phyloP scores from a whole-genome alignment of 2,797 vertebrate species.

The Poecile montanus region DNA sequence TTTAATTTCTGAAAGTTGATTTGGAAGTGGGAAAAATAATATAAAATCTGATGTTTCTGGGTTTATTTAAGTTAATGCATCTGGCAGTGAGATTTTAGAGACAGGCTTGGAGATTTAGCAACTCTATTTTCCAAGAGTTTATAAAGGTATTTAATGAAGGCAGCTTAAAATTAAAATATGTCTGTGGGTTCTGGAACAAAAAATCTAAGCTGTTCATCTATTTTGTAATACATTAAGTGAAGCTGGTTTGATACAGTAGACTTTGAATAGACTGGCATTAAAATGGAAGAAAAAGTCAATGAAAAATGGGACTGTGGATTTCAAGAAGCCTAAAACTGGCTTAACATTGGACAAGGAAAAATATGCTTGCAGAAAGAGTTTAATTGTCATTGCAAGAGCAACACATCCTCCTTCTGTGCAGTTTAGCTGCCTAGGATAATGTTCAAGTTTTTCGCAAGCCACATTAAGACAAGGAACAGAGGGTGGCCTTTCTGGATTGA shows the following conservation, averaged over 20 bases:
- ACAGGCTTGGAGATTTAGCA: not conserved
- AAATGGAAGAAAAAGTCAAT: not conserved
- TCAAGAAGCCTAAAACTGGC: not conserved
- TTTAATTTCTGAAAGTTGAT: constrained; percentile 7
- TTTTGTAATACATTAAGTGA: not conserved
- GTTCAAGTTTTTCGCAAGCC: not conserved
- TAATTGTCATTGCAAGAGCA: not conserved
- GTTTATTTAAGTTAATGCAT: not conserved
- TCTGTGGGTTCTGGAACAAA: not conserved
- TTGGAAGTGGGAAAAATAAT: not conserved
- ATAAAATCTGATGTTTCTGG: not conserved
- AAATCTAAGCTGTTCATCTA: not conserved
- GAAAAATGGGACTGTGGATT: not conserved
- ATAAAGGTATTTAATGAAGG: not conserved
- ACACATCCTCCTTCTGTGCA: not conserved
- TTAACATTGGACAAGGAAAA: not conserved
- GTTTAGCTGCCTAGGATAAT: not conserved
- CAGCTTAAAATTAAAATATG: not conserved
- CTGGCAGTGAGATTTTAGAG: not conserved
- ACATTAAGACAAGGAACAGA: not conserved
- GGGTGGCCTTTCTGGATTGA: not conserved
- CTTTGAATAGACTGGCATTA: not conserved
- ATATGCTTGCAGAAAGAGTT: not conserved
- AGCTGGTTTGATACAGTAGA: not conserved
- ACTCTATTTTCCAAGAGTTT: not conserved